These are phyloP conservation scores for Oenanthe melanoleuca DNA, from an alignment of 2,113 vertebrate genomes.

Conservation along the genomic window DNA sequence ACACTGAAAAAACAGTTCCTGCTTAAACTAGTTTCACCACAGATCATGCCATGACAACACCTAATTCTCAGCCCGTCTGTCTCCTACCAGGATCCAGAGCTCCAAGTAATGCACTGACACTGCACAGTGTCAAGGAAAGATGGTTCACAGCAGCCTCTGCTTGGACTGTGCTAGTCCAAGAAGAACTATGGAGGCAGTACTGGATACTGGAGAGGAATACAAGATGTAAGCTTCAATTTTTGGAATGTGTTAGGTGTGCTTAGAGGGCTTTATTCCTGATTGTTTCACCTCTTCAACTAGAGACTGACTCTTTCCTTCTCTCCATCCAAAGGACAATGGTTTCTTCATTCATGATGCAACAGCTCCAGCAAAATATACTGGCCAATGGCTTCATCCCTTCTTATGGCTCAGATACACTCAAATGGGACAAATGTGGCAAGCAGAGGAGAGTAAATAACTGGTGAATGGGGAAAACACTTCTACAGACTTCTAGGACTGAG, in stretches of 20 bases:
- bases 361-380: neutral
- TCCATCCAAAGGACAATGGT: neutral
- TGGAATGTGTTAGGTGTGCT: neutral
- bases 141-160: neutral
- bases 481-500: neutral
- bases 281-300: neutral
- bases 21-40: neutral
- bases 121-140: neutral
- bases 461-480: neutral
- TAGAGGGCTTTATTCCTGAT: neutral
- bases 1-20: neutral
- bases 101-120: neutral
- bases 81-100: neutral
- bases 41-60: neutral
- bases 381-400: neutral
- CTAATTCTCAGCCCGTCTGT: neutral
- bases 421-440: neutral
- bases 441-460: neutral
- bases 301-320: neutral
- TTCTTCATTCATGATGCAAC: neutral
- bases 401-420: neutral
- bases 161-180: neutral
- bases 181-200: neutral
- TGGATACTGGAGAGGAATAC: neutral
- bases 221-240: neutral